Conservation (phyloP, 2,797 vertebrate genomes). For the Gymnopithys bicolor region DNA sequence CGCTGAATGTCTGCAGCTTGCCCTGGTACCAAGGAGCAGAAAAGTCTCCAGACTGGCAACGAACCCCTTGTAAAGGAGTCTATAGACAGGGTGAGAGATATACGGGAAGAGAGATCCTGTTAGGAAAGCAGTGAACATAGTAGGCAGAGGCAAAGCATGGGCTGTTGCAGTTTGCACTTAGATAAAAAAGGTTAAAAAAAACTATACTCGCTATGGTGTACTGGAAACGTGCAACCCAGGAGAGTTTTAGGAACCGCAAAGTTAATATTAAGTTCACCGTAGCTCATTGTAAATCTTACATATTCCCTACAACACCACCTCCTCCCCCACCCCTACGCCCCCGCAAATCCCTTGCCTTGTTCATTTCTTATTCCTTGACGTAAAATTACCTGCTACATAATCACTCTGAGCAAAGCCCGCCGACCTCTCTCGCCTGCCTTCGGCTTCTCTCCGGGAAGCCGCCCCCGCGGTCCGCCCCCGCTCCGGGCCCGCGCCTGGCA, state of each 20-base stretch:
- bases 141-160: not conserved
- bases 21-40: not conserved
- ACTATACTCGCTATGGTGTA: not conserved
- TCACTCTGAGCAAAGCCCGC: not conserved
- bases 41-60: not conserved
- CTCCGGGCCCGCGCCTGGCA: not conserved
- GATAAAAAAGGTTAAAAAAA: not conserved
- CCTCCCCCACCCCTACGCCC: too few species aligned
- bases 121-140: not conserved
- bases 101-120: not conserved
- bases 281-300: constrained; percentile 72
- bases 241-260: constrained; percentile 51
- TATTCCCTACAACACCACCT: not conserved
- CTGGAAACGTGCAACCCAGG: not conserved
- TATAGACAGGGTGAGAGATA: not conserved
- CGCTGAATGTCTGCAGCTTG: not conserved
- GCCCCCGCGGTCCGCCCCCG: not conserved
- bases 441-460: not conserved
- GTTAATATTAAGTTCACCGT: constrained; percentile 64
- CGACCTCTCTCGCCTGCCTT: not conserved
- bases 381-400: constrained; percentile 71
- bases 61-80: not conserved
- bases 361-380: constrained; percentile 59
- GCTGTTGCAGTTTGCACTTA: not conserved
- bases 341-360: constrained; percentile 54